A percentile compares a stretch with the other conserved stretches of the same genome.
phyloP scores from a whole-genome alignment of 1,140 invertebrate genomes.

The Drosophila ercepeae region DNA sequence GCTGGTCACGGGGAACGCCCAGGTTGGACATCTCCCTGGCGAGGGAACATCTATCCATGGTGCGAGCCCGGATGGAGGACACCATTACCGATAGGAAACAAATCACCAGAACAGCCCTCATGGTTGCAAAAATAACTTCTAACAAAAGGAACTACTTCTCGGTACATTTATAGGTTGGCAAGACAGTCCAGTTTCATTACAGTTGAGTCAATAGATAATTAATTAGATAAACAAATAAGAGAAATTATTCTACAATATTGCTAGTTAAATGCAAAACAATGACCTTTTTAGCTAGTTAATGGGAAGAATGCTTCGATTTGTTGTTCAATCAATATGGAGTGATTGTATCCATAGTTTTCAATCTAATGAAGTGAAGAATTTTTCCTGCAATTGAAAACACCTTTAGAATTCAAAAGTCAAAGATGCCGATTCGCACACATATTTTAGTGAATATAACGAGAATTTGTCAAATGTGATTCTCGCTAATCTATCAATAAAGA shows the following conservation, averaged over 20 bases:
- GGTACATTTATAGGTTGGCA: slow-evolving; percentile 14
- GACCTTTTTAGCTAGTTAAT: no score
- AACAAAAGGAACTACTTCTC: not conserved
- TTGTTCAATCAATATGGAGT: no score
- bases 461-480: not conserved
- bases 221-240: slow-evolving; percentile 32
- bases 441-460: no score
- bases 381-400: no score
- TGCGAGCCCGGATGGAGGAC: slow-evolving; percentile 55
- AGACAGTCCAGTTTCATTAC: not conserved
- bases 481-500: not conserved
- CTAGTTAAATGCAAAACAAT: not conserved
- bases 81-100: slow-evolving; percentile 58
- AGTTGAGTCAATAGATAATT: slow-evolving; percentile 34
- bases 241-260: not conserved
- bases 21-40: slow-evolving; percentile 71
- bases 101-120: slow-evolving; percentile 54
- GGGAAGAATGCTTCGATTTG: not conserved
- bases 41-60: slow-evolving; percentile 76
- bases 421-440: no score
- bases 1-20: slow-evolving; percentile 66
- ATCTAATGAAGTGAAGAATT: no score
- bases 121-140: slow-evolving; percentile 36
- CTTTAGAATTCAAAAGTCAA: no score
- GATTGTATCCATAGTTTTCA: not conserved